Evolutionary conservation across 2,113 vertebrate species (phyloP).

Genomic region (Beaufortia kweichowensis): DNA sequence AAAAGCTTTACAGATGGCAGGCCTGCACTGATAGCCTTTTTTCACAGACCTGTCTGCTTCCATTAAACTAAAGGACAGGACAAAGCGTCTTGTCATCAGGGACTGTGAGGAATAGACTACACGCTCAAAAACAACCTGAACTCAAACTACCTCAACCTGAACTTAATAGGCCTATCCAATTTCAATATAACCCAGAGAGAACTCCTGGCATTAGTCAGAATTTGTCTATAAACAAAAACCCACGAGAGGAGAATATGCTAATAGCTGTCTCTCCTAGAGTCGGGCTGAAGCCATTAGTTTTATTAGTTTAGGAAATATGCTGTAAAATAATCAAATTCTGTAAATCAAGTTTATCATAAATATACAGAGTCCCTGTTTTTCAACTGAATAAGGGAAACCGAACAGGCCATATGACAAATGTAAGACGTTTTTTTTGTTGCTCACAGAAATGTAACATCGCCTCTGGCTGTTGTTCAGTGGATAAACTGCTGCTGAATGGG

Average conservation of each 20-base stretch:
- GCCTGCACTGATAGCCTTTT: constrained; percentile 22
- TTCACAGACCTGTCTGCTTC: constrained; percentile 9
- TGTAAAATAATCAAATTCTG: not conserved
- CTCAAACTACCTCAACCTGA: constrained; percentile 7
- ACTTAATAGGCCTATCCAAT: constrained; percentile 15
- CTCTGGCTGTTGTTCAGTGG: constrained; percentile 24
- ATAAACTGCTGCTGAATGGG: not conserved
- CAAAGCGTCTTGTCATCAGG: constrained; percentile 7
- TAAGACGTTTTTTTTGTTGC: not conserved
- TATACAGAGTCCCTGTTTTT: not conserved
- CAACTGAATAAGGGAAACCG: not conserved
- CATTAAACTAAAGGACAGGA: constrained; percentile 17
- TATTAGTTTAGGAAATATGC: constrained; percentile 9
- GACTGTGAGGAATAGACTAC: not conserved
- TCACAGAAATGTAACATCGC: not conserved
- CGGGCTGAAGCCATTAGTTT: not conserved
- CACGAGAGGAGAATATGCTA: not conserved
- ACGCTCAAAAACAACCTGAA: constrained; percentile 26
- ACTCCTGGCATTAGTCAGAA: not conserved
- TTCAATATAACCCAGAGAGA: constrained; percentile 15
- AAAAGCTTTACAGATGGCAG: constrained; percentile 27
- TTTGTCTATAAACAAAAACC: constrained; percentile 18
- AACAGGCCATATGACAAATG: not conserved
- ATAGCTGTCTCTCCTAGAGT: constrained; percentile 7
- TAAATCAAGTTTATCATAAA: not conserved